Evolutionary conservation across 2,888 invertebrate genomes (phyloP), one percentile per base, ranked within the genome.

Genomic region (Tubulanus polymorphus): DNA sequence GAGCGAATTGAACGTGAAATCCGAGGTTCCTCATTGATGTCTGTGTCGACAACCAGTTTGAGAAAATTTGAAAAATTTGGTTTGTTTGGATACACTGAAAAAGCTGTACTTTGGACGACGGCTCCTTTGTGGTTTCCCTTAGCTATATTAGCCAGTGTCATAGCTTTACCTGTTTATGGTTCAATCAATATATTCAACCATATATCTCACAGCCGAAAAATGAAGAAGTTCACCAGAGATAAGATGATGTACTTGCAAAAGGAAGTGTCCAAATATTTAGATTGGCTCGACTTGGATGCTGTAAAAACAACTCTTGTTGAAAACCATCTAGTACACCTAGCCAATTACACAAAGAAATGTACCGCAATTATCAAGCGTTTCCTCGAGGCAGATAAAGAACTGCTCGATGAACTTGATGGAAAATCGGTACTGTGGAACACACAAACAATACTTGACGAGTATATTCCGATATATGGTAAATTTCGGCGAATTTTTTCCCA

Each of bases 361-460:
- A 65, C 64, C 1, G 62, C 61, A 52, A 68, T 68, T 57, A 66
- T 72, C 28, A 70, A 71, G 3, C 68, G 69, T 53, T 68, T 72
- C 48, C 57, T 71, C 15, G 67, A 65, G 48, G 70, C 72, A 6
- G 72, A 72, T 55, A 58, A 58, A 6, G 55, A 64, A 23, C 55
- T 72, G 51, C 63, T 72, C 45, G 62, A 68, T 37, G 63, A 57
- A 25, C 47, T 72, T 5, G 54, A 58, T 51, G 55, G 58, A 15
- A 65, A 69, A 47, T 59, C 70, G 32, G 41, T n/a, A n/a, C n/a
- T n/a, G n/a, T n/a, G n/a, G n/a, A n/a, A n/a, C n/a, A n/a, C n/a
- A n/a, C n/a, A n/a, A n/a, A n/a, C n/a, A n/a, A n/a, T n/a, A n/a
- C n/a, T n/a, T n/a, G n/a, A n/a, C n/a, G n/a, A n/a, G n/a, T n/a